phyloP scores from a whole-genome alignment of 2,113 vertebrate species.

The Leucoraja erinaceus region DNA sequence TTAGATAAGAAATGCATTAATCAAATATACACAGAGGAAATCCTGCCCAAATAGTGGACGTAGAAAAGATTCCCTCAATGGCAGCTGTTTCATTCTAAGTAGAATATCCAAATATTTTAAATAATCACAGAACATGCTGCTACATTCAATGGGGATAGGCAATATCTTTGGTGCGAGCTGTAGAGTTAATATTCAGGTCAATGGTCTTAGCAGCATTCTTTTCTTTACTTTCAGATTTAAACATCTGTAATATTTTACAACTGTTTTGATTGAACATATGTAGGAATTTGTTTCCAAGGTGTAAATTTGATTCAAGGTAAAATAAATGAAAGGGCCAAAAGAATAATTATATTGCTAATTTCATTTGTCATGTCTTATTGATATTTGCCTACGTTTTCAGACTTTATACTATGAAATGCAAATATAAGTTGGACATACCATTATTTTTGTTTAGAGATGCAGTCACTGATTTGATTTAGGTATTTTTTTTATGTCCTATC shows the following conservation, averaged over 20 bases:
- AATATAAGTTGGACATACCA: not conserved
- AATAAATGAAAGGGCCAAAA: not conserved
- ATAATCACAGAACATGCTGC: not conserved
- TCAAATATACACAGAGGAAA: not conserved
- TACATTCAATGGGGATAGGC: not conserved
- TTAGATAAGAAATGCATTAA: not conserved
- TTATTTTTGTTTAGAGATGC: not conserved
- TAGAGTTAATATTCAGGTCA: not conserved
- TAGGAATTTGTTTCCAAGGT: not conserved
- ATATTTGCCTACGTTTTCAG: not conserved
- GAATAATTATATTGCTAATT: not conserved
- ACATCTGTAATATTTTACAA: not conserved
- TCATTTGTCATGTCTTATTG: not conserved
- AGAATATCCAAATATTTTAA: not conserved
- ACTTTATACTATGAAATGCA: not conserved
- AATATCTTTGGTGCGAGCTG: not conserved
- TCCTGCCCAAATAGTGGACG: not conserved
- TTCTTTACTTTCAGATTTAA: not conserved
- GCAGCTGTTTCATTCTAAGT: not conserved
- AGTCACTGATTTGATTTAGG: not conserved
- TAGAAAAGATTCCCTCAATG: not conserved
- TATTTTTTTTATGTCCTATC: not conserved
- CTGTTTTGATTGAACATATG: not conserved
- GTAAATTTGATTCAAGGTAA: not conserved
- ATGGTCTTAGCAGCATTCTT: not conserved